These are phyloP conservation scores for Heliconius aoede DNA, from an alignment of 2,888 invertebrate species.

Conservation along the genomic window DNA sequence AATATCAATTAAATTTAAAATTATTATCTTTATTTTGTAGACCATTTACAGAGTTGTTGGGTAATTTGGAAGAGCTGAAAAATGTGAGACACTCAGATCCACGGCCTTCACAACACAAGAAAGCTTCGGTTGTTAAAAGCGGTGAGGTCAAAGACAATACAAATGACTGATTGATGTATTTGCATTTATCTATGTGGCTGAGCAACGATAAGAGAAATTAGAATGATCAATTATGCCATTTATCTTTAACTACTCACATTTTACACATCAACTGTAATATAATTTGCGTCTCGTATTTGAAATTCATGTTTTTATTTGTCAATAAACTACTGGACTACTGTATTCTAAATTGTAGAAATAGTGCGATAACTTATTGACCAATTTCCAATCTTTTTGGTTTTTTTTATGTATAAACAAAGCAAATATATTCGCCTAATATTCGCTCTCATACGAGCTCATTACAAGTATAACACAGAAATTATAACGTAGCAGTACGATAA, in stretches of 20 bases:
- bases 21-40: slow-evolving; percentile 60
- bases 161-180: slow-evolving; percentile 17
- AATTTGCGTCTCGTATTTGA: not conserved
- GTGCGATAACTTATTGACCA: not conserved
- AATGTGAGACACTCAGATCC: slow-evolving; percentile 70
- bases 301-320: not conserved
- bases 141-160: slow-evolving; percentile 56
- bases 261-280: not conserved
- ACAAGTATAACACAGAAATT: not conserved
- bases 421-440: too few relatives aligned
- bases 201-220: slow-evolving; percentile 6
- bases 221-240: slow-evolving; percentile 11
- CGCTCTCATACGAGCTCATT: too few relatives aligned
- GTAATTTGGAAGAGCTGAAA: slow-evolving; percentile 88
- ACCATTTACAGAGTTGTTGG: slow-evolving; percentile 92
- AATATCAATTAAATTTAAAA: too few relatives aligned
- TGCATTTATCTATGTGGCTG: slow-evolving; percentile 1
- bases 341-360: not conserved
- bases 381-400: too few relatives aligned
- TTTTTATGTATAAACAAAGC: too few relatives aligned
- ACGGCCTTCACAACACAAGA: slow-evolving; percentile 67
- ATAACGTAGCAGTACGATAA: not conserved
- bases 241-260: not conserved
- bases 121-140: slow-evolving; percentile 70
- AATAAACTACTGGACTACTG: not conserved